Evolutionary conservation across 30 jellyfish, hydroid and myxozoan species (phyloP).

Genomic region (Nemopilema nomurai): DNA sequence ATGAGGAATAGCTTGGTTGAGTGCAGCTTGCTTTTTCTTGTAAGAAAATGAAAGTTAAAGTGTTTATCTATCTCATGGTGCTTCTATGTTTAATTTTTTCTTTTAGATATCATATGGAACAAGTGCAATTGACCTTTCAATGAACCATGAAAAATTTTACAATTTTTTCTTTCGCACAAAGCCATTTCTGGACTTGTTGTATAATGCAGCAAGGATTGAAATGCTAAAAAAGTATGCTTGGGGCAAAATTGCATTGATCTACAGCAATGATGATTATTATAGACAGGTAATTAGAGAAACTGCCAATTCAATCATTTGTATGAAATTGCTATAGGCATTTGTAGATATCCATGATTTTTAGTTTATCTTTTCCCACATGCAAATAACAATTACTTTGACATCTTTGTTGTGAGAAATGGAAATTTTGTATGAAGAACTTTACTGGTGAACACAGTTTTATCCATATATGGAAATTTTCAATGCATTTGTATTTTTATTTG

Average conservation of each 20-base stretch:
- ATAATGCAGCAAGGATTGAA: constrained; percentile 80
- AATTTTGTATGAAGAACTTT: no score
- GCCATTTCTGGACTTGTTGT: constrained; percentile 57
- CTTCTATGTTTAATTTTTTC: not conserved
- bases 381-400: no score
- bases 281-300: constrained; percentile 43
- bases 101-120: constrained; percentile 83
- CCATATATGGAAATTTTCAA: no score
- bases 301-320: not conserved
- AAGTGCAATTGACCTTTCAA: constrained; percentile 53
- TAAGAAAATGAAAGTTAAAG: not conserved
- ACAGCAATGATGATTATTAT: constrained; percentile 63
- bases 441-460: no score
- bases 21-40: no score
- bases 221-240: constrained; percentile 58
- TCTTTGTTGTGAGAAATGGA: no score
- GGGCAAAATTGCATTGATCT: constrained; percentile 73
- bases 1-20: no score
- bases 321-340: no score
- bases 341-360: no score
- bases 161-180: constrained; percentile 86
- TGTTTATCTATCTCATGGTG: not conserved
- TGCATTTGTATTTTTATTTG: no score
- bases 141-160: constrained; percentile 38
- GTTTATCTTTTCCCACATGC: no score